Conservation (phyloP, 2,113 vertebrate species). For the Petroica traversi region DNA sequence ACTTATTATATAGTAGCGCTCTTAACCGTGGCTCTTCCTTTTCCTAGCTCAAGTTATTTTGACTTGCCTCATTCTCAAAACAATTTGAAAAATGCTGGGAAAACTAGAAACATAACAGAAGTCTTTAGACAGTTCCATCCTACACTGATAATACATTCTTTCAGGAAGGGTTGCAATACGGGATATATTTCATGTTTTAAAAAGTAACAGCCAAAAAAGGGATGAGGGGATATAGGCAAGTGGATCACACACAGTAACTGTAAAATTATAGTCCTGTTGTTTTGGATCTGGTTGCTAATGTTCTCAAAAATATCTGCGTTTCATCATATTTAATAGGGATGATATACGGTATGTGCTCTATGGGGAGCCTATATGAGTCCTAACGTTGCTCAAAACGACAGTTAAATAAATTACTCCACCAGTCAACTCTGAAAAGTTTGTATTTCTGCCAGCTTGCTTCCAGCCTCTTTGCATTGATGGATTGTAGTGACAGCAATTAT, state of each 20-base stretch:
- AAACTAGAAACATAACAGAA: slow-evolving; percentile 1
- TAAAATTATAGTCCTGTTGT: slow-evolving; percentile 54
- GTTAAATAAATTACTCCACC: slow-evolving; percentile 59
- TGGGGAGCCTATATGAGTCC: not conserved
- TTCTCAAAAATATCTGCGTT: slow-evolving; percentile 36
- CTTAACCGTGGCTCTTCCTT: not conserved
- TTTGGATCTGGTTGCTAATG: slow-evolving; percentile 59
- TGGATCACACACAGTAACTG: not conserved
- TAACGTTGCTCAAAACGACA: slow-evolving; percentile 47
- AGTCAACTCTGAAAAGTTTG: slow-evolving; percentile 46
- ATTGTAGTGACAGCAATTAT: slow-evolving; percentile 62
- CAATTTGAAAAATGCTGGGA: not conserved
- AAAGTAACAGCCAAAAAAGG: slow-evolving; percentile 35
- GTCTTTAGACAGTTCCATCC: not conserved
- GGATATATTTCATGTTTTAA: slow-evolving; percentile 26
- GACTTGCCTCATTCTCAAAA: not conserved
- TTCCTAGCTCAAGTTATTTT: not conserved
- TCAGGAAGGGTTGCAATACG: slow-evolving; percentile 15
- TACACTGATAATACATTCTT: slow-evolving; percentile 2
- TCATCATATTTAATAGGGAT: slow-evolving; percentile 58
- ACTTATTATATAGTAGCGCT: not conserved
- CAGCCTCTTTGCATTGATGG: not conserved
- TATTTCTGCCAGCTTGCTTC: slow-evolving; percentile 51
- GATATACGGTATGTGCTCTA: slow-evolving; percentile 35
- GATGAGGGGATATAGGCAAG: not conserved